Base-by-base conservation (phyloP, 1,140 invertebrate species). In the Patella vulgata region DNA sequence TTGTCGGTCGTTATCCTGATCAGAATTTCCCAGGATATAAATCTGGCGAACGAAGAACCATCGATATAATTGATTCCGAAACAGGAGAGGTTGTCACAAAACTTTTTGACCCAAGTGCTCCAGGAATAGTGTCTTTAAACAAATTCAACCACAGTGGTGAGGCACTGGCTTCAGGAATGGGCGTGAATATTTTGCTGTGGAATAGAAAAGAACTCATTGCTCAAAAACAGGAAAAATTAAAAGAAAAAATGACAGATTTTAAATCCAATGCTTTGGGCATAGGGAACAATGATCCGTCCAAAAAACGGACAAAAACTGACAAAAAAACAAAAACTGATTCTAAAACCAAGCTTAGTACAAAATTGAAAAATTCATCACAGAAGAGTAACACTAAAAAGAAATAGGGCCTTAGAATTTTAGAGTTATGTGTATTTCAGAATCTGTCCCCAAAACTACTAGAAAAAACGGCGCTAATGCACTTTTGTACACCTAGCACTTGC, bases 1-100 rank as follows among this genome's bases (percentile, higher is more conserved):
- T 84, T 3, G 75, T 82, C 52, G 83, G 84, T 1, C 64, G 82
- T 17, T 84, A 83, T 62, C 84, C 82, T 14, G 78, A 81, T 61
- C 69, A 64, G 0, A 8, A 5, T 8, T 14, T 36, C 5, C 5
- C 14, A 14, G 63, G 71, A 17, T 70, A 68, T 9, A 66, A 78
- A 17, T 59, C 65, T 42, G 71, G 66, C 25, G 76, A 82, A 43
- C 52, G 53, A 19, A 57, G 81, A n/a, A 73, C 67, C 28, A 68
- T 84, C 31, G 82, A 85, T 56, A 73, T 84, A 52, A 77, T 82
- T 66, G 75, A 81, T 59, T 73, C 75, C 3, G 63, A 70, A 27
- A 73, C 69, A 12, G 83, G 82, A 25, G 58, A 72, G 11, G 63
- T 75, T 5, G 61, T 80, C 3, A 68, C 55, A 52, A 69, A 80